Evolutionary conservation across 1,140 invertebrate genomes (phyloP).

Genomic region (Planococcus citri): DNA sequence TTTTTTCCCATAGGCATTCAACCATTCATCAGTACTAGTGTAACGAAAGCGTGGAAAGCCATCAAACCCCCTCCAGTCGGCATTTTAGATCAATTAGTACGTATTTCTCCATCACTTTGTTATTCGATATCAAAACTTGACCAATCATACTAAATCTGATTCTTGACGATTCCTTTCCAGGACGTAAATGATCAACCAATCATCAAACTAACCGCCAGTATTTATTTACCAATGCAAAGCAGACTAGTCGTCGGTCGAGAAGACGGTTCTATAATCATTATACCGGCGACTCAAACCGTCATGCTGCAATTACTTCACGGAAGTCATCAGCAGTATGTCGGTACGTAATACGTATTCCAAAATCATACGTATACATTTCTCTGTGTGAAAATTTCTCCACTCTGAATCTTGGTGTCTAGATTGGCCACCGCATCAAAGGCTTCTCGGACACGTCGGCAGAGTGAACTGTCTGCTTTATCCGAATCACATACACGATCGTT

Average conservation of each 20-base stretch:
- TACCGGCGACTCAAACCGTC: conserved; percentile 88
- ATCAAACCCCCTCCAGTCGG: conserved; percentile 79
- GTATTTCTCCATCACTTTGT: conserved; percentile 25
- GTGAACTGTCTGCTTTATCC: conserved; percentile 95
- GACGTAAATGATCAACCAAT: conserved; percentile 34
- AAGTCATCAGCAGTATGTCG: conserved; percentile 74
- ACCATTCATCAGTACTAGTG: conserved; percentile 60
- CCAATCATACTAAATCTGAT: not conserved
- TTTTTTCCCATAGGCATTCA: conserved; percentile 38
- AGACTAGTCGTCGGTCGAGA: conserved; percentile 85
- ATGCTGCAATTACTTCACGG: conserved; percentile 86
- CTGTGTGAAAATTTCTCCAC: no score
- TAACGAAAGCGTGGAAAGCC: conserved; percentile 70
- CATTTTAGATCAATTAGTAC: conserved; percentile 76
- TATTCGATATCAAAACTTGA: conserved; percentile 24
- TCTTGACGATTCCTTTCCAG: conserved; percentile 13
- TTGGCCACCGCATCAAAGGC: conserved; percentile 78
- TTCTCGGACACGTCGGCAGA: conserved; percentile 80
- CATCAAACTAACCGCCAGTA: conserved; percentile 75
- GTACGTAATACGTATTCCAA: conserved; percentile 36
- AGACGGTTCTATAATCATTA: conserved; percentile 94
- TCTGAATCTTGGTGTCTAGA: no score
- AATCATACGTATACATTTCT: not conserved
- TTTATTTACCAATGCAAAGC: conserved; percentile 86
- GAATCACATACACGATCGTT: conserved; percentile 79